phyloP scores from a whole-genome alignment of 2,113 vertebrate species.

The Coregonus clupeaformis region DNA sequence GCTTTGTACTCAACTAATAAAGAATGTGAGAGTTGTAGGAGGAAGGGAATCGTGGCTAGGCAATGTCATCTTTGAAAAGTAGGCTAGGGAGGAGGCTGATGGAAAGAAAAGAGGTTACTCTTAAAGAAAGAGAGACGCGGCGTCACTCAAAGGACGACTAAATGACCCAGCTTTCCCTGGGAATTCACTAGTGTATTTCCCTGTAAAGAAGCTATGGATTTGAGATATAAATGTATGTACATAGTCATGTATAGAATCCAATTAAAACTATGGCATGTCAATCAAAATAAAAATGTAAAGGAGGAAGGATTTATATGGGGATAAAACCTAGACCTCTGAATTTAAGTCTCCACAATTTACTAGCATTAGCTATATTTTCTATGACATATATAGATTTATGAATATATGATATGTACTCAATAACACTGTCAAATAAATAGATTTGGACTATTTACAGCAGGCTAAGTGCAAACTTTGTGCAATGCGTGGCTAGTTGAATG shows the following conservation, averaged over 20 bases:
- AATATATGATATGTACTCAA: neutral
- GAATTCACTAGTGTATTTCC: slow-evolving; percentile 56
- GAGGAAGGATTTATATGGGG: neutral
- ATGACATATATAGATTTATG: neutral
- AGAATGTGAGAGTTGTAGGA: slow-evolving; percentile 38
- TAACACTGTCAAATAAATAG: neutral
- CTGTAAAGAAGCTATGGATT: neutral
- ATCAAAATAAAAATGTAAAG: neutral
- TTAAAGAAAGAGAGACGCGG: slow-evolving; percentile 42
- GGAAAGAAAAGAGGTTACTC: slow-evolving; percentile 61
- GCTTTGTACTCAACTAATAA: slow-evolving; percentile 20
- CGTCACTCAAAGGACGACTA: slow-evolving; percentile 50
- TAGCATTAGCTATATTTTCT: neutral
- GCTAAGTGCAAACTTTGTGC: neutral
- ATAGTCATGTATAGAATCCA: neutral
- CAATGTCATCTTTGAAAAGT: slow-evolving; percentile 61
- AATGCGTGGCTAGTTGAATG: neutral
- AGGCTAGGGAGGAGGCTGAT: slow-evolving; percentile 55
- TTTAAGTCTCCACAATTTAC: neutral
- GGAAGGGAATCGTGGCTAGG: slow-evolving; percentile 34
- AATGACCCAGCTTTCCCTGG: slow-evolving; percentile 58
- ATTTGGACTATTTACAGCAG: neutral
- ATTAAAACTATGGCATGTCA: neutral
- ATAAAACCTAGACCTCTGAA: neutral
- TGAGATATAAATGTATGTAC: neutral